Evolutionary conservation across 2,888 invertebrate genomes (phyloP), one percentile per base, ranked within the genome.

Genomic region (Tetheella fluctuosa): DNA sequence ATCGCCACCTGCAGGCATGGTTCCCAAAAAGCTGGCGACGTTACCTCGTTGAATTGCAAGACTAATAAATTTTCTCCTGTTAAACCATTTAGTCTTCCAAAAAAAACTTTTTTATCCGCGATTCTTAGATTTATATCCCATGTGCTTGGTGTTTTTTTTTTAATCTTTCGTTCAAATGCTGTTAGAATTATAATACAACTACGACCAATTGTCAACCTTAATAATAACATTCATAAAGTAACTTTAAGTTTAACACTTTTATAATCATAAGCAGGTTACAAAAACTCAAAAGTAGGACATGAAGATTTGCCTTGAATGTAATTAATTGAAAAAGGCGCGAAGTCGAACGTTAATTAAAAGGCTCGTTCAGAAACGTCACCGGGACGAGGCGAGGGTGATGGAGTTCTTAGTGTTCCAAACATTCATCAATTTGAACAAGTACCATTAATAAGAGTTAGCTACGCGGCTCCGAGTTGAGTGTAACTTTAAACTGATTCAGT

Each of bases 291-390:
- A 48, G 20, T 48, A 2, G 2, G 2, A 2, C 20, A 10, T n/a
- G 48, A 48, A 48, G 48, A 48, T 48, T 42, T 20, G 48, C 20
- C 17, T 20, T 20, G 10, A 48, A 48, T 48, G 48, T 48, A 48
- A 48, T 48, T 48, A 48, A 48, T 10, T 10, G 5, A 20, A 48
- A 48, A 48, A 20, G 10, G n/a, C 17, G 48, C 10, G 8, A 3
- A 48, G 48, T 20, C n/a, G 48, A 20, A 10, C n/a, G 48, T 48
- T 48, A 48, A 48, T 48, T 48, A 48, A 48, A 48, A 48, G 48
- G 48, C 17, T 3, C 48, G 17, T 20, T 48, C 48, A 48, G 20
- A 48, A 17, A 48, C 20, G 48, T 48, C 48, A 20, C 48, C 48
- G 8, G 20, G n/a, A 42, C 42, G 15, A 6, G 12, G 17, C 42